Base-by-base conservation (phyloP, 2,797 vertebrate species). In the Onychomys arenicola region DNA sequence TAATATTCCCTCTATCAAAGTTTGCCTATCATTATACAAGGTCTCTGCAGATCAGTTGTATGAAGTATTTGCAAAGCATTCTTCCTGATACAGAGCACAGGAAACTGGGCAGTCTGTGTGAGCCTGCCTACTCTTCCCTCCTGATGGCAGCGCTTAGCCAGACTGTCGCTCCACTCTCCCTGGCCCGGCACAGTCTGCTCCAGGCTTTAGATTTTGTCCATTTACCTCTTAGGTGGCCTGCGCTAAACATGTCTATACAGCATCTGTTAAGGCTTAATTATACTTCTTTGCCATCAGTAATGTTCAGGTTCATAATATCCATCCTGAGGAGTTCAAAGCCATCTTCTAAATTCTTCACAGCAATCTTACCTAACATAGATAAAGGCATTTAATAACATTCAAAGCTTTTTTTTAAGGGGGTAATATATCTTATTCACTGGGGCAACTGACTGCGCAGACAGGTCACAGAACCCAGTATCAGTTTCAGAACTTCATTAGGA, bases 311-410 rank as follows among this genome's bases (percentile, higher is more conserved):
- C 52, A 57, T n/a, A 55, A 49, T 3, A 14, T 77, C 59, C 32
- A 55, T 25, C 46, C 65, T 29, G 29, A 34, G 16, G 27, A 95
- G 49, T 57, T 71, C 91, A 92, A 73, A 55, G 52, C 67, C 52
- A 37, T 71, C 71, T 94, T 87, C 93, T 95, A 92, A 87, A 81
- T 83, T 49, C 57, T n/a, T 92, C 59, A 61, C 43, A n/a, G n/a
- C n/a, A 40, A 37, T 59, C 80, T 87, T 84, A 37, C 49, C 0
- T 46, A 88, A 27, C 40, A 34, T 29, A 23, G 43, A 57, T 63
- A 80, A 59, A 55, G 10, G 78, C 91, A 78, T 76, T 93, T 77
- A 86, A 52, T 34, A 89, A 23, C 1, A 46, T 89, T 78, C 55
- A 69, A 57, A 92, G 21, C 23, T 52, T 93, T 61, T 82, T 25